Base-by-base conservation (phyloP, 2,113 vertebrate genomes). In the Aptenodytes forsteri region DNA sequence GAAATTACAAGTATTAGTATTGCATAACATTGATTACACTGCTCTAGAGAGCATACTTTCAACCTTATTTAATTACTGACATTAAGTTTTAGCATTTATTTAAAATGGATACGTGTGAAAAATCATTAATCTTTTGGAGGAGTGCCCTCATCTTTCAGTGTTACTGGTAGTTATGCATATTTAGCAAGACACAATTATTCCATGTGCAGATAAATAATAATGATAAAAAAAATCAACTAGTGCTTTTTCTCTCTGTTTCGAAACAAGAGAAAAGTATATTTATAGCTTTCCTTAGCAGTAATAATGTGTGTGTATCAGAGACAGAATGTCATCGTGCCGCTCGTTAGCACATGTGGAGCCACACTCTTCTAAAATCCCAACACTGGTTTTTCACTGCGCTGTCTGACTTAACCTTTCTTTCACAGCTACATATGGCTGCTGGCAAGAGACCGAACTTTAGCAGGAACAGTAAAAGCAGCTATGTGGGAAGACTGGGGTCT, bases 351-450 rank as follows among this genome's bases (percentile, higher is more conserved):
- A 38, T 25, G 70, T 84, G 84, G 83, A 87, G 26, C 16, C 78
- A 64, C 32, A 4, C 58, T 65, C 32, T 19, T 66, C 64, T 64
- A 8, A 85, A 91, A 54, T 40, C 36, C n/a, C 34, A 27, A 0
- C 6, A 1, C 17, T 73, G 59, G 0, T 59, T 82, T 89, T 76
- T 71, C 62, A 7, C 82, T 25, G 20, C 46, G 58, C 16, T 36
- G 1, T 56, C 10, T 78, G 81, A 46, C 47, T 80, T 94, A 78
- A 92, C 80, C 89, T 83, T 46, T 49, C 2, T 70, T 96, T 93
- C 83, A 81, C 78, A 93, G 69, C 90, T 79, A 87, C 55, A 26
- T 89, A 47, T 82, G 84, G 86, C 85, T 96, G 70, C 82, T 75
- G 55, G 72, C 73, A 91, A 81, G 84, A 50, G 47, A 44, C 42